Base-by-base conservation (phyloP, 37 sponge, comb jelly and placozoan species). In the Crambe crambe region DNA sequence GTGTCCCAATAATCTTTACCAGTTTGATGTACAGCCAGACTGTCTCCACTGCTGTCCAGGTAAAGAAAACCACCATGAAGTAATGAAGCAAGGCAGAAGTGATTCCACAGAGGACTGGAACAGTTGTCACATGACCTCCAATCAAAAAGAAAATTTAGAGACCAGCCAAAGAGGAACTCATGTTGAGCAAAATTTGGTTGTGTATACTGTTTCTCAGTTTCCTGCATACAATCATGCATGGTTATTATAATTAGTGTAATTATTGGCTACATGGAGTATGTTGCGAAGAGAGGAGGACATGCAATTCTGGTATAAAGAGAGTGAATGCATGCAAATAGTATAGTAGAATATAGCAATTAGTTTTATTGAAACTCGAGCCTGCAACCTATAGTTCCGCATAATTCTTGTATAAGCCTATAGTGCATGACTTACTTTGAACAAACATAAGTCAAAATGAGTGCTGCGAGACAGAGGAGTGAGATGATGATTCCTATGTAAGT, bases 41-140 rank as follows among this genome's bases (percentile, higher is more conserved):
- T 5, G 89, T 79, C 57, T 89, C 89, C 12, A 58, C 74, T 42
- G 74, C 89, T 17, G 84, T 89, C 83, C 89, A 89, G 41, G 63
- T 29, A 44, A 89, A 89, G 74, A 57, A 83, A 42, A 78, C 89
- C 74, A 89, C 32, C 74, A 89, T 73, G 79, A 89, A 83, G 74
- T 89, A 89, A 38, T 89, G 83, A 5, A 89, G 57, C 30, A 89
- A 65, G 31, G 84, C 89, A 43, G 84, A 56, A 30, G 38, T 56
- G 40, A 89, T 23, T 2, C 84, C 89, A 78, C 89, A 89, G 35
- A 86, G 42, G 3, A 44, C 36, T 15, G 73, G 41, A 12, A 88
- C 76, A 29, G 58, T 5, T 10, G 65, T 61, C 2, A 54, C 61
- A 29, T 58, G 36, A 37, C 60, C 84, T n/a, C 62, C 84, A 17